A percentile compares a stretch with the other conserved stretches of the same genome.
Evolutionary conservation across 2,797 vertebrate genomes (phyloP).

Genomic region (Cacajao melanocephalus): DNA sequence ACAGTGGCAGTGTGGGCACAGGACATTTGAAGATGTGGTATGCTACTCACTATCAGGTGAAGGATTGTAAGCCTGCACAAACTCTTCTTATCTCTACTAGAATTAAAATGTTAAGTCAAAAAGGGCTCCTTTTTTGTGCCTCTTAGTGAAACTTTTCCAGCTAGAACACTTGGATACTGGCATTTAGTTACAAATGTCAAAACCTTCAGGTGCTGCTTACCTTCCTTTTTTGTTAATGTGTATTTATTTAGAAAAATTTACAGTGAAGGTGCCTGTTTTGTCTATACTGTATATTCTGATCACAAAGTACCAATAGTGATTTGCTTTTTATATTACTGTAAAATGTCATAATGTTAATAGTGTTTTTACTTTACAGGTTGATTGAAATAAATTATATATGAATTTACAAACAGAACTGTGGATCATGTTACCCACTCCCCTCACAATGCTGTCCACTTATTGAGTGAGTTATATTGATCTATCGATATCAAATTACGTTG

Average conservation of each 20-base stretch:
- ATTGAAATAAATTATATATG: conserved; percentile 44
- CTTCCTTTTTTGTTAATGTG: conserved; percentile 69
- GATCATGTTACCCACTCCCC: background rate
- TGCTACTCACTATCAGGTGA: background rate
- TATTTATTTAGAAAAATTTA: conserved; percentile 65
- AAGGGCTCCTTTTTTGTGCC: conserved; percentile 69
- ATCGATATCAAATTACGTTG: background rate
- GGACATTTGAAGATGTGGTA: background rate
- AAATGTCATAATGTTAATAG: conserved; percentile 60
- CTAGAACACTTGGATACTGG: conserved; percentile 64
- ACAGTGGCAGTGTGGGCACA: conserved; percentile 77
- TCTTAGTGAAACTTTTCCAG: conserved; percentile 75
- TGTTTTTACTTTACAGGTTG: conserved; percentile 61
- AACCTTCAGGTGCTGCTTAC: conserved; percentile 69
- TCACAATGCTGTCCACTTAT: background rate
- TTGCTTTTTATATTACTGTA: conserved; percentile 70
- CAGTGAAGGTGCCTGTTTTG: conserved; percentile 74
- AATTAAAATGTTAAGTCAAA: conserved; percentile 70
- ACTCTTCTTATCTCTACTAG: conserved; percentile 51
- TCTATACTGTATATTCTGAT: conserved; percentile 45
- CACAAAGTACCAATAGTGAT: conserved; percentile 40
- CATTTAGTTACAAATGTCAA: conserved; percentile 76
- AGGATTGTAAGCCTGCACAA: conserved; percentile 58
- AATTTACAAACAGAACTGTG: conserved; percentile 58
- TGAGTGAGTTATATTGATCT: background rate